Evolutionary conservation across 2,888 invertebrate species (phyloP), one percentile per base, ranked within the genome.

Genomic region (Lasioglossum oenotherae): DNA sequence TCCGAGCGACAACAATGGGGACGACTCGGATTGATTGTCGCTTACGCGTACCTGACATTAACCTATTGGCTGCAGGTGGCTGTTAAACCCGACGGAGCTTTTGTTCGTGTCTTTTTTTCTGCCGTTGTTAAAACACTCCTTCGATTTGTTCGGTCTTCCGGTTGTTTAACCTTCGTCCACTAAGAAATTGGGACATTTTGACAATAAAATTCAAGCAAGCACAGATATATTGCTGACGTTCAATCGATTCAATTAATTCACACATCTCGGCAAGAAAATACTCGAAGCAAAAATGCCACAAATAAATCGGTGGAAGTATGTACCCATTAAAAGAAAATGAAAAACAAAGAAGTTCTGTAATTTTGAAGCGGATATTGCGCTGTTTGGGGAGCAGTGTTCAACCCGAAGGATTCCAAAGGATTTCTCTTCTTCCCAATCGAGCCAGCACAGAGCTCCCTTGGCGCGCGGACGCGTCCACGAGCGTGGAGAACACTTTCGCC

Each of bases 401-500:
- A 4, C 38, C 69, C 38, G 19, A 5, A 38, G 19, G 69, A 69
- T 23, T 38, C 38, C 38, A 19, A 35, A 35, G 38, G 77, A n/a
- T 78, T 78, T 46, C 81, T 16, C 57, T n/a, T 72, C 16, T 41
- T 49, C 38, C 49, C 4, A 19, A 78, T 31, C 27, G 69, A 71
- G 44, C 31, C 10, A 23, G 14, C 38, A 38, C 27, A 44, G 31
- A 46, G 4, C n/a, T 75, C 23, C 23, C 38, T 2, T 14, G 19
- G 16, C 41, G 23, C n/a, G 4, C 19, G 8, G 12, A 2, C 19
- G 27, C 38, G 27, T 67, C 64, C n/a, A 27, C 27, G n/a, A 67
- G 23, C 38, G 19, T 19, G 46, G 44, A n/a, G 31, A 64, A 53
- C 46, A 53, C 72, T 78, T 49, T 75, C 35, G 75, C 67, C 80